These are phyloP conservation scores for Miltochrista miniata DNA, from an alignment of 2,888 invertebrate genomes.

Conservation along the genomic window DNA sequence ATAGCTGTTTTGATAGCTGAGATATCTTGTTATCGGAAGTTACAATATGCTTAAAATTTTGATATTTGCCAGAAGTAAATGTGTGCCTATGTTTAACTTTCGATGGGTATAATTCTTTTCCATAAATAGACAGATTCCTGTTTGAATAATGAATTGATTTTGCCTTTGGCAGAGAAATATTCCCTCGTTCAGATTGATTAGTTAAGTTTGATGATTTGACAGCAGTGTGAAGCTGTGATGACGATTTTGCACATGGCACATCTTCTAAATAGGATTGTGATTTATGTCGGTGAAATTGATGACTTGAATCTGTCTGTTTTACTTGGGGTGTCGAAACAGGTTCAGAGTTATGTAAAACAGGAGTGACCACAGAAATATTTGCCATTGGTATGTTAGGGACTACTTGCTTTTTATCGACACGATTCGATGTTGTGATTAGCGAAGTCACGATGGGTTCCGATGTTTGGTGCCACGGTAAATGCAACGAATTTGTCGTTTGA, in stretches of 20 bases:
- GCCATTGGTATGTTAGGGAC: not conserved
- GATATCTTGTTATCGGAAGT: too few relatives aligned
- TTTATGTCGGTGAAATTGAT: not conserved
- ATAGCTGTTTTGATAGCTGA: too few relatives aligned
- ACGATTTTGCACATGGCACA: not conserved
- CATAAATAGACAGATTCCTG: not conserved
- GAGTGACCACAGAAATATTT: too few relatives aligned
- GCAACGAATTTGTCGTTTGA: slow-evolving; percentile 13
- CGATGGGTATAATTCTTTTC: not conserved
- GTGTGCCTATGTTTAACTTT: not conserved
- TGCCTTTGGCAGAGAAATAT: not conserved
- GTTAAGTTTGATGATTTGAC: not conserved
- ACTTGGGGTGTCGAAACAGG: too few relatives aligned
- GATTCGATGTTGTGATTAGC: not conserved
- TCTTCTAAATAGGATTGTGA: not conserved
- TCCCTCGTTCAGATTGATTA: not conserved
- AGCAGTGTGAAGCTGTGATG: not conserved
- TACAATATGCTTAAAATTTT: not conserved
- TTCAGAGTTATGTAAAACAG: too few relatives aligned
- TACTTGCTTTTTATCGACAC: not conserved
- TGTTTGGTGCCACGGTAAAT: not conserved
- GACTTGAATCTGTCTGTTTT: too few relatives aligned
- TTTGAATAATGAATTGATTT: too few relatives aligned
- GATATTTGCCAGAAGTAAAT: not conserved
- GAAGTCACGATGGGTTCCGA: not conserved